Evolutionary conservation across 2,888 invertebrate genomes (phyloP), one percentile per base, ranked within the genome.

Genomic region (Aproaerema taeniolella): DNA sequence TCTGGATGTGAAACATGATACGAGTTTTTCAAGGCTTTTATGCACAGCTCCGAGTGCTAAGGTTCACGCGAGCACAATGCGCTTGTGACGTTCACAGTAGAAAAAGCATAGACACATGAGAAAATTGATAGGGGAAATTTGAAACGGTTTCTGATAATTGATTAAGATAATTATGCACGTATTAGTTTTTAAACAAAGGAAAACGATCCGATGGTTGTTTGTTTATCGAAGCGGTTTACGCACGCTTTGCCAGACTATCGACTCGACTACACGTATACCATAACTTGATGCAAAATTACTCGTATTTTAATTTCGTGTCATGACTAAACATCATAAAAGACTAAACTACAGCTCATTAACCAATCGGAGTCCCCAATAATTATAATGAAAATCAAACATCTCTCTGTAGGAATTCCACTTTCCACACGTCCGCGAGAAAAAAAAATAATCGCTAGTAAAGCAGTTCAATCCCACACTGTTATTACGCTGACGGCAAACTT

Each of bases 391-490:
- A 48, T 40, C 42, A 43, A 43, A 42, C 46, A 38, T 46, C 43
- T 46, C 47, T 49, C 56, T 50, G 41, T 32, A 57, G 49, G 56
- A 61, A 67, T 64, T 57, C 53, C 30, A 55, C 74, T 74, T 74
- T 75, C 73, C 55, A 63, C 45, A 51, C 49, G 33, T 47, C 49
- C 46, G 42, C 42, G 32, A 20, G 43, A 46, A 45, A 47, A 51
- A 48, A 44, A 32, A 42, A 39, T 43, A 44, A 45, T 46, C 43
- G 32, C 36, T 36, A 25, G 38, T 24, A 31, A 45, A 49, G 46
- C 46, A 46, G 45, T 56, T 48, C 44, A 59, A 58, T 73, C 71
- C 63, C 69, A 75, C 73, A 71, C 64, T 67, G 56, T 71, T 68
- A 72, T 76, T 72, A 75, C 53, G 47, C 53, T 53, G 48, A 55